Evolutionary conservation across 1,140 invertebrate genomes (phyloP).

Genomic region (Scaptomyza hsui): DNA sequence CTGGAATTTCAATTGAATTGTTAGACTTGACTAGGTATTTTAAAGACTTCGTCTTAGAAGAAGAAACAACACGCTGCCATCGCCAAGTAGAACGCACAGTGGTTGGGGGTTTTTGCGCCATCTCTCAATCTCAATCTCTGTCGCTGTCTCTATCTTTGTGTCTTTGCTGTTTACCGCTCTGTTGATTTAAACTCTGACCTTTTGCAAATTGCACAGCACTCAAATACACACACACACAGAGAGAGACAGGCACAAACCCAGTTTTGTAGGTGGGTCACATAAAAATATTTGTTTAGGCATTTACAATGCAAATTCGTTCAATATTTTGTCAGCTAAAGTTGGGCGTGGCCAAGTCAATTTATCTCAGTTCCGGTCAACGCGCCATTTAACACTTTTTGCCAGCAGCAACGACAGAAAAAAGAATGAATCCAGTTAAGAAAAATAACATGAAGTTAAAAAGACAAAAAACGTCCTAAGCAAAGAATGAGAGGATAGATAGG

Average conservation of each 20-base stretch:
- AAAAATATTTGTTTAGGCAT: constrained; percentile 76
- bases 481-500: not conserved
- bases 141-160: not conserved
- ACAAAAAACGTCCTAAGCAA: constrained; percentile 5
- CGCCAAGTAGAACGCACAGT: constrained; percentile 9
- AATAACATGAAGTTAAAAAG: constrained; percentile 25
- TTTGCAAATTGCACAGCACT: constrained; percentile 56
- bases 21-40: too few species aligned
- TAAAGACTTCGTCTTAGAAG: constrained; percentile 29
- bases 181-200: constrained; percentile 55
- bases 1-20: too few species aligned
- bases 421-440: constrained; percentile 18
- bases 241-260: not conserved
- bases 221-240: constrained; percentile 13
- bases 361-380: constrained; percentile 54
- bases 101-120: constrained; percentile 8
- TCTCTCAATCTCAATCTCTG: constrained; percentile 11
- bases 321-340: constrained; percentile 30
- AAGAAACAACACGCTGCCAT: constrained; percentile 30
- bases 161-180: constrained; percentile 20
- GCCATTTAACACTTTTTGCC: constrained; percentile 76
- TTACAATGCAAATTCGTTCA: constrained; percentile 79
- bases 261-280: constrained; percentile 15
- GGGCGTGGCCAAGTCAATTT: constrained; percentile 68
- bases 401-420: constrained; percentile 8